These are phyloP conservation scores for Globicephala melas DNA, from an alignment of 2,113 vertebrate genomes.

Conservation along the genomic window DNA sequence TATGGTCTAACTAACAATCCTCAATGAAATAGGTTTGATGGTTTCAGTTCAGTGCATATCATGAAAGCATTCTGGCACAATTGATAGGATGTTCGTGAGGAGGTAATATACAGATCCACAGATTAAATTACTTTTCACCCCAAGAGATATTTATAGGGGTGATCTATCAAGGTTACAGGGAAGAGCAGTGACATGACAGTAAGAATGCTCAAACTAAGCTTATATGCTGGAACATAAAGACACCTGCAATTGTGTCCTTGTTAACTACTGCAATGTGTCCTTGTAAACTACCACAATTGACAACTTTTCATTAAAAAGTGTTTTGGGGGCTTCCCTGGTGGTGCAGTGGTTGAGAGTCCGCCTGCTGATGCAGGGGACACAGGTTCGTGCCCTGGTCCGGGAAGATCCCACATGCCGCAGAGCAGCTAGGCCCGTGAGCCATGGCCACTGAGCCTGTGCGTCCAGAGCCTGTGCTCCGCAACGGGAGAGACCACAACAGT, in stretches of 20 bases:
- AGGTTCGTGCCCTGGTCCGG: too few relatives aligned
- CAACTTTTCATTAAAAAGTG: conserved; percentile 44
- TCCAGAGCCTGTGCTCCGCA: too few relatives aligned
- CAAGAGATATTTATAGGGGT: conserved; percentile 66
- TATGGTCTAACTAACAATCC: conserved; percentile 43
- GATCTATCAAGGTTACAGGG: conserved; percentile 69
- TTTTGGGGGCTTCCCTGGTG: background rate
- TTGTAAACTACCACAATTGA: background rate
- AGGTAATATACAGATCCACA: conserved; percentile 68
- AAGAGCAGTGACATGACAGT: conserved; percentile 30
- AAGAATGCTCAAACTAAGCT: background rate
- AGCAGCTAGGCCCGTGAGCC: too few relatives aligned
- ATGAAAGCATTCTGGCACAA: conserved; percentile 60
- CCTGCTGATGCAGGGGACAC: too few relatives aligned
- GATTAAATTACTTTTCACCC: conserved; percentile 72
- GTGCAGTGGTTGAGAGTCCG: too few relatives aligned
- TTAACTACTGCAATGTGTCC: background rate
- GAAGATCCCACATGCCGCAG: too few relatives aligned
- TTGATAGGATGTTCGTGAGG: conserved; percentile 63
- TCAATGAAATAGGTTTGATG: conserved; percentile 64
- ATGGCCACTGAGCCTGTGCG: too few relatives aligned
- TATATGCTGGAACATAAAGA: background rate
- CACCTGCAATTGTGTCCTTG: background rate
- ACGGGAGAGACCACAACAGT: too few relatives aligned
- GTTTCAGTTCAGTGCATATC: conserved; percentile 55